These are phyloP conservation scores for Neocrepidodera transversa DNA, from an alignment of 2,888 invertebrate species.

Conservation along the genomic window DNA sequence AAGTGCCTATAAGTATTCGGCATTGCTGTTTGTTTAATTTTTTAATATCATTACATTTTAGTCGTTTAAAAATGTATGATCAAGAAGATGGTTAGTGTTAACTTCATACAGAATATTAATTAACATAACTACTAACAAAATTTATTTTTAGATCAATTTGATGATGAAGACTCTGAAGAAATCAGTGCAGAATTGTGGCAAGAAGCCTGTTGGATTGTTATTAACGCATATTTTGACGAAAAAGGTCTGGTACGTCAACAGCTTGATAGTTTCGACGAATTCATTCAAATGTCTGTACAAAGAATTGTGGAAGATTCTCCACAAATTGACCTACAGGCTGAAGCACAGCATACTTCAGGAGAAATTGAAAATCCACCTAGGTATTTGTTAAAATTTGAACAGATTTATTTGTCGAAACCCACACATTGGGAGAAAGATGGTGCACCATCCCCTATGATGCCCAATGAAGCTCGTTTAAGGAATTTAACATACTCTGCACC, in stretches of 20 bases:
- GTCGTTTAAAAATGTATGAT: conserved; percentile 16
- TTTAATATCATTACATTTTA: neutral
- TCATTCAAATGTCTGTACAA: conserved; percentile 99
- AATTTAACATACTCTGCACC: conserved; percentile 99
- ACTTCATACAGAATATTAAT: too few relatives aligned
- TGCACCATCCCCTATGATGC: conserved; percentile 99
- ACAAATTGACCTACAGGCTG: conserved; percentile 95
- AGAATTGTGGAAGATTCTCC: conserved; percentile 99
- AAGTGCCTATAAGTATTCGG: too few relatives aligned
- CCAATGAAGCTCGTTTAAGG: conserved; percentile 96
- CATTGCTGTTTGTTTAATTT: too few relatives aligned
- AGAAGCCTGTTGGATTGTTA: conserved; percentile 99
- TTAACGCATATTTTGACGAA: conserved; percentile 99
- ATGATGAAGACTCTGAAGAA: conserved; percentile 91
- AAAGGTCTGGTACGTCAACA: conserved; percentile 99
- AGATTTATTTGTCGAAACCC: conserved; percentile 98
- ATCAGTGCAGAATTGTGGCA: conserved; percentile 99
- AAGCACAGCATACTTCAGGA: conserved; percentile 95
- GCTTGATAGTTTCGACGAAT: conserved; percentile 99
- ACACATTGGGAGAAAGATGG: conserved; percentile 99
- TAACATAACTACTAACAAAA: too few relatives aligned
- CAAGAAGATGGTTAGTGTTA: conserved; percentile 25
- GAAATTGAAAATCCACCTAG: conserved; percentile 90
- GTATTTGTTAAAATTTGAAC: conserved; percentile 96
- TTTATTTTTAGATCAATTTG: conserved; percentile 63